Evolutionary conservation across 2,797 vertebrate genomes (phyloP), one percentile per base, ranked within the genome.

Genomic region (Alcedo atthis): DNA sequence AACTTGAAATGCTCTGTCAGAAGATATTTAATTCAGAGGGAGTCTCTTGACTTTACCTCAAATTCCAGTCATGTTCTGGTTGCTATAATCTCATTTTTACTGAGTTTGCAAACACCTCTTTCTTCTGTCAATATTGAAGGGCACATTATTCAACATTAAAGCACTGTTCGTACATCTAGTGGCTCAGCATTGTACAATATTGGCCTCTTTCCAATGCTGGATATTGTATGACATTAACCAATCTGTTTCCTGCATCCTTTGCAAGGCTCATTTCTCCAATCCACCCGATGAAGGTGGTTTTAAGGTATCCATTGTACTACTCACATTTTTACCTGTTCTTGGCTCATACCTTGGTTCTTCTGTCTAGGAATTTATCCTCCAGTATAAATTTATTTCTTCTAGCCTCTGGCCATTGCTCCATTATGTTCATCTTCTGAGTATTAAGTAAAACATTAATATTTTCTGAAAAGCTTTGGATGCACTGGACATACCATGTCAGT

Each of bases 121-220:
- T 75, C 24, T 16, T 48, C 48, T 77, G 9, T 46, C 2, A 13
- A 8, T 2, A 1, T 69, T 33, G 57, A 69, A 75, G 11, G 11
- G 24, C 24, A 25, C 1, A 1, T 33, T 83, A 43, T 21, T 43
- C 20, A 77, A 15, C 42, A 57, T 1, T 4, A 70, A 79, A 32
- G 13, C 40, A 74, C 19, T 25, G 6, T 10, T 87, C 26, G 45
- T 21, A 28, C 17, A 5, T 13, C 30, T 48, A 8, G 35, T 55
- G 22, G 24, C 53, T 89, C 57, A 45, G 40, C 1, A 0, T 33
- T 49, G 24, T 32, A 33, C 6, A 25, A 4, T 14, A 58, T 0
- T 3, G 73, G 17, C n/a, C 37, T 73, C 37, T 3, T 2, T 33
- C 73, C 53, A 48, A 14, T 20, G 2, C 25, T 28, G 42, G 37